Base-by-base conservation (phyloP, 2,888 invertebrate species). In the Sepiola atlantica region DNA sequence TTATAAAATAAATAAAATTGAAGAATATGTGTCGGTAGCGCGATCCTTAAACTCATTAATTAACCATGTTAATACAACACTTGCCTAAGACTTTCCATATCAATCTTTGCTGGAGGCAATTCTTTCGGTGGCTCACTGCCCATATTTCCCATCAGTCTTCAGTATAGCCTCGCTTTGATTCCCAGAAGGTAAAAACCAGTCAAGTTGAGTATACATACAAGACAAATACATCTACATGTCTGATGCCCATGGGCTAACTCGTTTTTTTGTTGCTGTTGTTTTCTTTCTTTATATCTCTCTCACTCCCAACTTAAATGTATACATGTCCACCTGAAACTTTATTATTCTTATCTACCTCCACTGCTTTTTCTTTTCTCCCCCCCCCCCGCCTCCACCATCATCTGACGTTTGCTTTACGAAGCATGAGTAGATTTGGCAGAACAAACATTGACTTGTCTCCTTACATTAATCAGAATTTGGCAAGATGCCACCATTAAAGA, bases 151-250 rank as follows among this genome's bases (percentile, higher is more conserved):
- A n/a, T 77, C 77, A 77, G 77, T 32, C n/a, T 28, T 77, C n/a
- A 8, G 12, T 28, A 45, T 12, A n/a, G 10, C 77, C 77, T n/a
- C 14, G 12, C 28, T n/a, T 16, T 10, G n/a, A 14, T 77, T n/a
- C 77, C 77, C 0, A 77, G n/a, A 77, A n/a, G 77, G n/a, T 28
- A n/a, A 77, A 77, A 77, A 77, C n/a, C 77, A 77, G 77, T 77
- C 77, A 28, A 77, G 28, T 77, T 16, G 16, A 77, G n/a, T n/a
- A 77, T n/a, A n/a, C n/a, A 77, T 77, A 77, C 16, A n/a, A 77
- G 77, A n/a, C 77, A 77, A 77, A 77, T 77, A 77, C 77, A 77
- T 77, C 77, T 77, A 77, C n/a, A 77, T 77, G 77, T 77, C 77
- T n/a, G 77, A 77, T 77, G 77, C 77, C 77, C 77, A 77, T 77